Conservation (phyloP, 2,888 invertebrate species). For the Leucophenga maculata region DNA sequence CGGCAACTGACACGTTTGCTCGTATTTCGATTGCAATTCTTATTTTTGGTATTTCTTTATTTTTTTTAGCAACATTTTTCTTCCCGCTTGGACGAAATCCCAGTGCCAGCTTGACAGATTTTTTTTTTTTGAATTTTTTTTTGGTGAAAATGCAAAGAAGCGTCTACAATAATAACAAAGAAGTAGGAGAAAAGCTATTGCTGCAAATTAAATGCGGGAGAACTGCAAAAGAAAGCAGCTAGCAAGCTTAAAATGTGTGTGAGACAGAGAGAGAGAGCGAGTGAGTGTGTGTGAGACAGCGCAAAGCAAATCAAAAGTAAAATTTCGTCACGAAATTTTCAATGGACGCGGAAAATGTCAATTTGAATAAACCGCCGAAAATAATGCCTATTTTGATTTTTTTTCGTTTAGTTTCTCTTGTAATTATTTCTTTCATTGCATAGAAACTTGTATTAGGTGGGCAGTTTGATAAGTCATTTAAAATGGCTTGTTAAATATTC, state of each 20-base stretch:
- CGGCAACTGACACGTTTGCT: conserved; percentile 65
- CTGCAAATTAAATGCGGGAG: conserved; percentile 13
- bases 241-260: too few relatives aligned
- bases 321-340: conserved; percentile 55
- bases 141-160: conserved; percentile 20
- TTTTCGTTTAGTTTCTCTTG: conserved; percentile 1
- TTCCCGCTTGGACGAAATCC: conserved; percentile 36
- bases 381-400: background rate
- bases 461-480: conserved; percentile 60
- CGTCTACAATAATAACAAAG: background rate
- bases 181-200: background rate
- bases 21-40: conserved; percentile 68
- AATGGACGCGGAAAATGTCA: conserved; percentile 16
- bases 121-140: conserved; percentile 12
- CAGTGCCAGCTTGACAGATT: background rate
- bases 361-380: conserved; percentile 2
- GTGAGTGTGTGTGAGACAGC: conserved; percentile 34
- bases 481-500: conserved; percentile 45
- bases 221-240: too few relatives aligned
- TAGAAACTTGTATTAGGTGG: background rate
- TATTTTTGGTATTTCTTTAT: conserved; percentile 40
- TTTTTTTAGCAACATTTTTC: conserved; percentile 27
- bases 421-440: conserved; percentile 46
- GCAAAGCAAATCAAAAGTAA: conserved; percentile 60
- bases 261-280: conserved; percentile 58